Evolutionary conservation across 2,113 vertebrate species (phyloP), one percentile per base, ranked within the genome.

Genomic region (Oryzias javanicus): DNA sequence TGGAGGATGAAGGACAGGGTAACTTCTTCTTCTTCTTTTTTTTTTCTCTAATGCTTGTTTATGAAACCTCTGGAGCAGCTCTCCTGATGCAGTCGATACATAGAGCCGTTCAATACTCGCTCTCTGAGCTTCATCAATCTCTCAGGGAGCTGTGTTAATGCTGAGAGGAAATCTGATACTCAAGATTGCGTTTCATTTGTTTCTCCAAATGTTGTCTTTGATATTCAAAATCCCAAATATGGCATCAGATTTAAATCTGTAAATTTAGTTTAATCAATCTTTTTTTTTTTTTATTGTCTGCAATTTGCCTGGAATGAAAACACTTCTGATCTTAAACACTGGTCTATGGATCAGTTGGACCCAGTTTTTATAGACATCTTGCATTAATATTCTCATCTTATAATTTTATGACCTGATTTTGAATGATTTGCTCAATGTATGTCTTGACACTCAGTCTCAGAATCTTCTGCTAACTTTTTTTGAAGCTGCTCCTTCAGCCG

Each of bases 1-100:
- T 98, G 96, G 96, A 93, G 96, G 81, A 98, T 99, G 97, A 98
- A 99, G 88, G 96, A 98, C 88, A 90, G 97, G 95, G 96, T 99
- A 87, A 93, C 61, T 27, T 27, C 2, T 67, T 35, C 6, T 35
- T 35, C 12, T 35, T 35, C n/a, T n/a, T n/a, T n/a, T n/a, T n/a
- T n/a, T n/a, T n/a, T n/a, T n/a, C n/a, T n/a, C n/a, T n/a, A n/a
- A 35, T 69, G 25, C 24, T 67, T 40, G 14, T 69, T 24, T 64
- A 1, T 60, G 40, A 58, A 20, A 35, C 35, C 35, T 35, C 8
- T 35, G 35, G 35, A 49, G n/a, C 45, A 1, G 8, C 24, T 42
- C 19, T 17, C 40, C 52, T 44, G 35, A 22, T 12, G 42, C 25
- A 52, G n/a, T 19, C 2, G 13, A 52, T 5, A 0, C 15, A 1